These are phyloP conservation scores for Drosophila multiciliata DNA, from an alignment of 2,888 invertebrate species.

Conservation along the genomic window DNA sequence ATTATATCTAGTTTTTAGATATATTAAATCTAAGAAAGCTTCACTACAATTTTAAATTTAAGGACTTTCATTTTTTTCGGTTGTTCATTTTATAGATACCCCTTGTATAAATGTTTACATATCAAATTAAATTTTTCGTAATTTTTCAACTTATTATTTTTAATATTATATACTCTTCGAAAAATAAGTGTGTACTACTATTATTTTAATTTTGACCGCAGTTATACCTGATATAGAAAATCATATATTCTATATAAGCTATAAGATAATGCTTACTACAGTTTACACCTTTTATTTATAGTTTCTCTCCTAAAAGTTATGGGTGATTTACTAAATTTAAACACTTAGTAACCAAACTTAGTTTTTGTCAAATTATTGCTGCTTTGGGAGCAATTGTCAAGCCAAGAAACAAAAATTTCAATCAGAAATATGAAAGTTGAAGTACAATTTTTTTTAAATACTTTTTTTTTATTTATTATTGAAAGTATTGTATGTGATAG, in stretches of 20 bases:
- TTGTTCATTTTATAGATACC: not conserved
- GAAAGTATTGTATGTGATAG: slow-evolving; percentile 27
- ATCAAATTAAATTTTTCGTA: not conserved
- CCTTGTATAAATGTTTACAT: not conserved
- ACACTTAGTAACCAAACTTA: not conserved
- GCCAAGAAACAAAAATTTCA: not conserved
- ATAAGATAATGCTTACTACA: not conserved
- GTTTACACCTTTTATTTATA: not conserved
- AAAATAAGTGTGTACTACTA: too few species aligned
- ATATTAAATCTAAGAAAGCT: not conserved
- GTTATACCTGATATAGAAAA: not conserved
- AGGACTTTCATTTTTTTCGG: not conserved
- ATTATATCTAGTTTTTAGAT: not conserved
- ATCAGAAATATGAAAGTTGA: slow-evolving; percentile 23
- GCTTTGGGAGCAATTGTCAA: not conserved
- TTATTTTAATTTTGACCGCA: not conserved
- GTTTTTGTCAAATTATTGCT: not conserved
- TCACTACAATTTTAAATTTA: not conserved
- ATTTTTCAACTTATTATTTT: not conserved
- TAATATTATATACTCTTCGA: not conserved
- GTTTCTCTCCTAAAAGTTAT: not conserved
- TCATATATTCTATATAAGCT: not conserved
- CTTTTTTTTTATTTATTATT: slow-evolving; percentile 20
- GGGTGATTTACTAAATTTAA: not conserved
- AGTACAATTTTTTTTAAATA: not conserved